Base-by-base conservation (phyloP, 2,113 vertebrate species). In the Silurus meridionalis region DNA sequence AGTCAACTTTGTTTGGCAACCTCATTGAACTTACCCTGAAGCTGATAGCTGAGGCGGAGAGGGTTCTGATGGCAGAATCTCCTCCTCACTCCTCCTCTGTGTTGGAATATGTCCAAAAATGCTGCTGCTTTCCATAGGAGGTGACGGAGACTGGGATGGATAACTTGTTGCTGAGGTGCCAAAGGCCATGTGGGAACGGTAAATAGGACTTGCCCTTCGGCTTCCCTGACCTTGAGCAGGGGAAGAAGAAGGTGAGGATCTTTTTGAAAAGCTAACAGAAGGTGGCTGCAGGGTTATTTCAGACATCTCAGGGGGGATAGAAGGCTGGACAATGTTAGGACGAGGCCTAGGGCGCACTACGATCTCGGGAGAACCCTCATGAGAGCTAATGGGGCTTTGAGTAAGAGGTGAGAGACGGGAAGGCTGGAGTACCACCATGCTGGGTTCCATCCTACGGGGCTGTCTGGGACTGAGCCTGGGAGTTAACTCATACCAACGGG, bases 381-480 rank as follows among this genome's bases (percentile, higher is more conserved):
- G 96, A 90, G 97, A 98, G 92, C 96, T 98, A 89, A 99, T 94
- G 86, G 98, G 98, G 82, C 98, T 99, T 95, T 99, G 98, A 92
- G 97, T 98, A 85, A 99, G 96, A 92, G 98, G 98, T 90, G 98
- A 99, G 92, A 99, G 98, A 92, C 97, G 95, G 8, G 98, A 99
- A 87, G 98, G 98, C 93, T 99, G 98, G 91, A 99, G 97, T 94
- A 99, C 98, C 95, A 99, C 97, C 95, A 97, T 95, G 94, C 97
- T 96, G 92, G 97, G 93, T 94, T 99, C 98, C 86, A 97, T 94
- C 90, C 97, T 96, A 92, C 97, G 96, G 93, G 93, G 94, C 93
- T 97, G 97, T 93, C 97, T 96, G 90, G 98, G 98, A 93, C 97
- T 99, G 90, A 97, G 97, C 94, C 96, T 95, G 89, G 97, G 96